These are phyloP conservation scores for Datnioides undecimradiatus DNA, from an alignment of 2,113 vertebrate species.

Conservation along the genomic window DNA sequence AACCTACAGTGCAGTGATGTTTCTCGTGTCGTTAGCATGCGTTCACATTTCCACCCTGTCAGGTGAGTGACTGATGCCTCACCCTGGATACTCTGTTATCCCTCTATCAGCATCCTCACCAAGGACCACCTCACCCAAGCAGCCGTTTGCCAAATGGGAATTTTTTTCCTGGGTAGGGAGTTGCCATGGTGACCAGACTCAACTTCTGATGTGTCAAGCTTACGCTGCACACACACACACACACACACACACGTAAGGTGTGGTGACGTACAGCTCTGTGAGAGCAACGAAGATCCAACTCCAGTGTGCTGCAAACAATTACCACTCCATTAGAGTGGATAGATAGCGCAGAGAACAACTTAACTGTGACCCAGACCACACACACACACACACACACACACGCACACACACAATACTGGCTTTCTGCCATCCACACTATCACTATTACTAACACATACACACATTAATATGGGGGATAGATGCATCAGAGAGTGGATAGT, in stretches of 20 bases:
- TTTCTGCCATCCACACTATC: background rate
- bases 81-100: background rate
- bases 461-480: background rate
- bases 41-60: background rate
- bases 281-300: slow-evolving; percentile 42
- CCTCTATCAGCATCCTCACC: background rate
- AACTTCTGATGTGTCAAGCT: slow-evolving; percentile 35
- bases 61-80: background rate
- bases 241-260: slow-evolving; percentile 16
- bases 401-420: slow-evolving; percentile 22
- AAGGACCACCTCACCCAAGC: slow-evolving; percentile 5
- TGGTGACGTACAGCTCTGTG: background rate
- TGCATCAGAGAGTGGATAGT: background rate
- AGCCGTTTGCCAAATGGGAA: slow-evolving; percentile 23
- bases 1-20: background rate
- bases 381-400: slow-evolving; percentile 20
- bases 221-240: slow-evolving; percentile 2
- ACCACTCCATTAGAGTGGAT: slow-evolving; percentile 48
- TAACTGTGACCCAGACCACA: slow-evolving; percentile 18
- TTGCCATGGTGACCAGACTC: slow-evolving; percentile 62
- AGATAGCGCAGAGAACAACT: slow-evolving; percentile 49
- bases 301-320: slow-evolving; percentile 47
- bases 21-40: background rate
- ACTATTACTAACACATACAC: slow-evolving; percentile 1
- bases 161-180: slow-evolving; percentile 38